Base-by-base conservation (phyloP, 2,113 vertebrate genomes). In the Larimichthys polyactis region DNA sequence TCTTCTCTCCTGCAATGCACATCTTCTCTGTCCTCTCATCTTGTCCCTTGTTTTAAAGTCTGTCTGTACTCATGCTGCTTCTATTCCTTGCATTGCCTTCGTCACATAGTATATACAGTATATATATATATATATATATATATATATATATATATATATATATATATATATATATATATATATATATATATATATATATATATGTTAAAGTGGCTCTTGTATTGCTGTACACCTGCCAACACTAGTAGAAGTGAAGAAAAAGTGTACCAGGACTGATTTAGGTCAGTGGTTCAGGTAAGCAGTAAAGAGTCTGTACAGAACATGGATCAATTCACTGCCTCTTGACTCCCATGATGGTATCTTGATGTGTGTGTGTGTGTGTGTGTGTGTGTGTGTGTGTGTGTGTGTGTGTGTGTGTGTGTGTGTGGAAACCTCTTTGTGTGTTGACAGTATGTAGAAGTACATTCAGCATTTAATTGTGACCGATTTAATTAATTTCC, bases 401-500 rank as follows among this genome's bases (percentile, higher is more conserved):
- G 12, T 27, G 29, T 71, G 5, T 46, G 48, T 78, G 74, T 60
- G 19, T 78, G 74, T 60, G 19, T 49, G 52, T 29, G 43, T 60
- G 12, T 11, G n/a, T 40, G 40, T 63, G 12, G 8, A 46, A 46
- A 71, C n/a, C 52, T 69, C 14, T 75, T n/a, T 0, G 11, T 29
- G 66, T 87, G 87, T 70, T 90, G 78, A 87, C 84, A 83, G 78
- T 49, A 66, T 57, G 70, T 82, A 63, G 15, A 73, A 70, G 68
- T 79, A 85, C 78, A 71, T 86, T 84, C 65, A 84, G 86, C 71
- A 81, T 91, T 93, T 87, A 84, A 91, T 92, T 75, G 66, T 90
- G 85, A 89, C 85, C 44, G 71, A 88, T 94, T 90, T 89, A 88
- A 94, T 93, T 92, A 84, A 89, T 88, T 90, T 87, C 75, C 79